Evolutionary conservation across 2,113 vertebrate genomes (phyloP), one percentile per base, ranked within the genome.

Genomic region (Brachyhypopomus occidentalis): DNA sequence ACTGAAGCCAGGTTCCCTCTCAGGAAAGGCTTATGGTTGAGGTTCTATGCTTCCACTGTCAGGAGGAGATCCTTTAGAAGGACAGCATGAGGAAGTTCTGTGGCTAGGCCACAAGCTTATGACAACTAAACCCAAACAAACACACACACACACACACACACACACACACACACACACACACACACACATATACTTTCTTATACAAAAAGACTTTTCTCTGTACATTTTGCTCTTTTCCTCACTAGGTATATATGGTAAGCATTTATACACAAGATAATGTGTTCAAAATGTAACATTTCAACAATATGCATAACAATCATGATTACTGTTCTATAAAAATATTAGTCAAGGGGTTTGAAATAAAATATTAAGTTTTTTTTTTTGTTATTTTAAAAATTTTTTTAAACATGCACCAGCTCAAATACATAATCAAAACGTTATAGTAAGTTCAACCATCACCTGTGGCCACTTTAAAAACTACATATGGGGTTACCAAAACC

Each of bases 191-290:
- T 55, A 78, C 52, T 83, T 82, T 79, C 77, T 86, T 74, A 85
- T 83, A 86, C 79, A 88, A 89, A 85, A 85, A 79, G 34, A 70
- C 55, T 79, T 87, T 85, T 85, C 70, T 86, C 86, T 89, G 72
- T 87, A 90, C 86, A 88, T 85, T 82, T 83, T 38, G 72, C 76
- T 48, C 60, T 75, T 84, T 80, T 83, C 72, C 76, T 80, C 70
- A 79, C 82, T 85, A 55, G 77, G 83, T 84, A 89, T 84, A 84
- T 84, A 84, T 80, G 60, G 56, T 81, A 89, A 84, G 86, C 81
- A 60, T 86, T 84, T 87, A 87, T 87, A 89, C 89, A 92, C 85
- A 87, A 84, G 75, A 67, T 84, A 81, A 72, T 86, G 86, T 90
- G 84, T 89, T 89, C 75, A 79, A 90, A 90, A 85, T 81, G 79